phyloP scores from a whole-genome alignment of 2,888 invertebrate genomes.

The Trimorus sp. region DNA sequence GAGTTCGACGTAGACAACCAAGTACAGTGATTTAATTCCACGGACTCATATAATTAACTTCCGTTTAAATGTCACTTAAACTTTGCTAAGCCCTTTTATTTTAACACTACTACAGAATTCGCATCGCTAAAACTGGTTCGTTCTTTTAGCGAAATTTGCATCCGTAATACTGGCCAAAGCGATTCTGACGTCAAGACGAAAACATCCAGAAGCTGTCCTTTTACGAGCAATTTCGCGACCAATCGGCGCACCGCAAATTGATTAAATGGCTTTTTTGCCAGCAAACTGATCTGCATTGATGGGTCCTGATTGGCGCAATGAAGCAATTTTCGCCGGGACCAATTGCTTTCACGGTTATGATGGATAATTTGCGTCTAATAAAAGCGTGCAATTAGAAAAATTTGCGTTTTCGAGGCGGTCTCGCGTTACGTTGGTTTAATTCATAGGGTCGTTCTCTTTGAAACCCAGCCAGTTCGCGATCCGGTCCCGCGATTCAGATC shows the following conservation, averaged over 20 bases:
- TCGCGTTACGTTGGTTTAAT: constrained; percentile 37
- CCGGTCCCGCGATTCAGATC: constrained; percentile 50
- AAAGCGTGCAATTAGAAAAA: constrained; percentile 34
- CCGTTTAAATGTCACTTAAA: too few relatives aligned
- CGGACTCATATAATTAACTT: too few relatives aligned
- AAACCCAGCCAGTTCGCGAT: constrained; percentile 31
- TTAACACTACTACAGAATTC: too few relatives aligned
- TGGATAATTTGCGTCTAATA: constrained; percentile 23
- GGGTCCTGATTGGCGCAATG: constrained; percentile 11
- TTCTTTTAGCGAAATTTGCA: too few relatives aligned
- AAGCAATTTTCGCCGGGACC: constrained; percentile 5
- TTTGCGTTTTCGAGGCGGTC: constrained; percentile 7
- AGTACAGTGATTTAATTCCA: too few relatives aligned
- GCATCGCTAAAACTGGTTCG: too few relatives aligned
- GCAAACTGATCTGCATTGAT: constrained; percentile 11
- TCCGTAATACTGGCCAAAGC: too few relatives aligned
- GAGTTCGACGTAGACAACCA: too few relatives aligned
- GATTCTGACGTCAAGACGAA: too few relatives aligned
- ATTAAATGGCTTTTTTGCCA: not conserved
- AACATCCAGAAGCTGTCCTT: too few relatives aligned
- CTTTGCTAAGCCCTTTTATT: too few relatives aligned
- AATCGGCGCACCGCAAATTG: not conserved
- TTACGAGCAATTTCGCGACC: constrained; percentile 6
- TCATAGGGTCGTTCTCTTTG: constrained; percentile 44
- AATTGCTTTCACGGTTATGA: constrained; percentile 21